phyloP scores from a whole-genome alignment of 1,140 invertebrate genomes.

The Anadara kagoshimensis region DNA sequence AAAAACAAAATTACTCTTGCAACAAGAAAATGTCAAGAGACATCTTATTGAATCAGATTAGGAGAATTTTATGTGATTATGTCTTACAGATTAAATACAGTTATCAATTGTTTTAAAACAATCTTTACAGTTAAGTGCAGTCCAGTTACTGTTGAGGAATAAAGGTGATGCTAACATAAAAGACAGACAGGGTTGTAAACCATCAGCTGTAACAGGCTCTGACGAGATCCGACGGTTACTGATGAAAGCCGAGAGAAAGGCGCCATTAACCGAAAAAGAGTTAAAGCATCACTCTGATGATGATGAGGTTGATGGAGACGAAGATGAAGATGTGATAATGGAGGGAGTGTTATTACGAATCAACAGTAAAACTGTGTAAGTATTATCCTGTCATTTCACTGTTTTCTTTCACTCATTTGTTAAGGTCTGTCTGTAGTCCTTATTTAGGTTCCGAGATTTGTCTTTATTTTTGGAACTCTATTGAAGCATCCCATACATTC shows the following conservation, averaged over 20 bases:
- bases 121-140: slow-evolving; percentile 50
- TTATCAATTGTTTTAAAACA: too few species aligned
- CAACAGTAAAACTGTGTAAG: slow-evolving; percentile 61
- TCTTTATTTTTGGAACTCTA: too few species aligned
- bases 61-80: too few species aligned
- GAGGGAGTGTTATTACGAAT: slow-evolving; percentile 40
- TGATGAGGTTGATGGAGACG: slow-evolving; percentile 40
- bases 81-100: too few species aligned
- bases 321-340: slow-evolving; percentile 15
- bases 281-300: slow-evolving; percentile 43
- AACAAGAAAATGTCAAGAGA: too few species aligned
- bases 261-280: not conserved
- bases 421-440: not conserved
- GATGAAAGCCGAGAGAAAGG: slow-evolving; percentile 44
- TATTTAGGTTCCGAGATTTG: too few species aligned
- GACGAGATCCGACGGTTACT: slow-evolving; percentile 52
- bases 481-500: too few species aligned
- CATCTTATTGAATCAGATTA: too few species aligned
- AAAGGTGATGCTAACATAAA: slow-evolving; percentile 48
- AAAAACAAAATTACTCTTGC: too few species aligned
- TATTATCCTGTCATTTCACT: not conserved
- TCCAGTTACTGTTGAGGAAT: slow-evolving; percentile 52
- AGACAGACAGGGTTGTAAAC: slow-evolving; percentile 41
- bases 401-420: not conserved
- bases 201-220: slow-evolving; percentile 47